phyloP scores from a whole-genome alignment of 2,113 vertebrate species.

The Aix galericulata region DNA sequence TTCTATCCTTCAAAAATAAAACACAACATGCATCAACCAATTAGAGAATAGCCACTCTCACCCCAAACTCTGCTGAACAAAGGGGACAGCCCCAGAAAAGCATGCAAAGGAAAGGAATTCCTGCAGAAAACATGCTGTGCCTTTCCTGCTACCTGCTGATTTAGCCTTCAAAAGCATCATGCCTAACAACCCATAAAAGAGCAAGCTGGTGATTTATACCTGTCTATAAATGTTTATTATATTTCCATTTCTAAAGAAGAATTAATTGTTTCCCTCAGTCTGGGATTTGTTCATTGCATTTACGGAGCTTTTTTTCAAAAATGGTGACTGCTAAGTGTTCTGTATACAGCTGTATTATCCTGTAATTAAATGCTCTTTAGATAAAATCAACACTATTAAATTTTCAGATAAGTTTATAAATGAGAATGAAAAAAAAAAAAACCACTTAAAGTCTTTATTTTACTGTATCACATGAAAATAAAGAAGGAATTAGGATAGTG shows the following conservation, averaged over 20 bases:
- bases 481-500: not conserved
- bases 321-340: not conserved
- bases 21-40: not conserved
- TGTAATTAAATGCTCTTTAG: not conserved
- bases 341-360: not conserved
- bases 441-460: not conserved
- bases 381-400: not conserved
- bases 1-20: not conserved
- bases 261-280: not conserved
- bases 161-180: not conserved
- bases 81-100: not conserved
- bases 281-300: not conserved
- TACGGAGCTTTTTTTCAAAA: not conserved
- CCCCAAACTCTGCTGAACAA: not conserved
- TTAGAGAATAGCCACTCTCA: not conserved
- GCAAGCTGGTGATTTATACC: not conserved
- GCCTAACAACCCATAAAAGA: not conserved
- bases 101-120: not conserved
- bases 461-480: not conserved
- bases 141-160: not conserved
- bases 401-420: not conserved
- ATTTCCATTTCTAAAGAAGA: not conserved
- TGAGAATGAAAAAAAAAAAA: rapidly evolving
- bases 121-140: not conserved
- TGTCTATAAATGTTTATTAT: not conserved